phyloP scores from a whole-genome alignment of 2,797 vertebrate genomes.

The Mus caroli region DNA sequence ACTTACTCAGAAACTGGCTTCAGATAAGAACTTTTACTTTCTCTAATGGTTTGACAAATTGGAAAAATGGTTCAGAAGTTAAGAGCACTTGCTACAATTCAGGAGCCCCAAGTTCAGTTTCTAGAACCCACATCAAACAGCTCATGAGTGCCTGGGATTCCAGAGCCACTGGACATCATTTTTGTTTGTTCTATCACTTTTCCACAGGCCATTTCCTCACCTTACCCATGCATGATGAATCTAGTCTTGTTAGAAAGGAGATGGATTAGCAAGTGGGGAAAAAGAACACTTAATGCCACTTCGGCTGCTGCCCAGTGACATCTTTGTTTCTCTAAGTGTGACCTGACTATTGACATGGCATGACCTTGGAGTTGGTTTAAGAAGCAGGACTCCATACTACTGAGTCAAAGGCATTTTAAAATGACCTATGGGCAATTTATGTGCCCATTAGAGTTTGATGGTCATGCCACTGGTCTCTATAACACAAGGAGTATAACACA shows the following conservation, averaged over 20 bases:
- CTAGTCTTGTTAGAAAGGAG: not conserved
- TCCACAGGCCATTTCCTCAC: not conserved
- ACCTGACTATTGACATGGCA: not conserved
- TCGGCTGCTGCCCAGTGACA: not conserved
- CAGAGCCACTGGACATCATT: not conserved
- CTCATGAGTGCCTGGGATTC: not conserved
- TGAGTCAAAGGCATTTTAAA: not conserved
- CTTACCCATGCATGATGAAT: not conserved
- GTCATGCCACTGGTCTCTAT: not conserved
- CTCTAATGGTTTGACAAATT: not conserved
- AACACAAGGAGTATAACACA: not conserved
- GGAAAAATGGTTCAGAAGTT: not conserved
- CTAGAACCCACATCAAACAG: not conserved
- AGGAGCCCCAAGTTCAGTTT: not conserved
- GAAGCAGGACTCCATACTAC: not conserved
- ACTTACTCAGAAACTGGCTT: slow-evolving; percentile 19
- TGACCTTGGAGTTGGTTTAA: not conserved
- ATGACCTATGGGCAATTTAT: not conserved
- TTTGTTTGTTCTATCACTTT: not conserved
- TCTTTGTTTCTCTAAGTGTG: not conserved
- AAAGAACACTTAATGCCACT: not conserved
- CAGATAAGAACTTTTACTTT: not conserved
- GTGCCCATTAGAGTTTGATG: not conserved
- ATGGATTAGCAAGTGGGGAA: not conserved
- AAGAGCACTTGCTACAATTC: not conserved